Evolutionary conservation across 2,888 invertebrate species (phyloP).

Genomic region (Philonicus albiceps): DNA sequence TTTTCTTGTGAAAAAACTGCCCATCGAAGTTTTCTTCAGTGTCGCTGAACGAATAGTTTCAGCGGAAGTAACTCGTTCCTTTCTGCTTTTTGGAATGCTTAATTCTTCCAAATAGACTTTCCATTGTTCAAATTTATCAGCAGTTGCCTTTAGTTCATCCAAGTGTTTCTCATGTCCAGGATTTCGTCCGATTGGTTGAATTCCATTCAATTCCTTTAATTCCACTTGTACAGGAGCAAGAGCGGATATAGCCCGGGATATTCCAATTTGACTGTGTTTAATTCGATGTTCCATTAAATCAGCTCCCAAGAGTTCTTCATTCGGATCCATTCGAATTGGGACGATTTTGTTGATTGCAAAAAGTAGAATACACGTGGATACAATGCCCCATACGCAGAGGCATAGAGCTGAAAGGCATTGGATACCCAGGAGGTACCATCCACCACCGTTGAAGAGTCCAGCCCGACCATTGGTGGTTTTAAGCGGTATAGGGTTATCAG

Average conservation of each 20-base stretch:
- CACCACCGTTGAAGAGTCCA: constrained; percentile 84
- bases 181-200: constrained; percentile 69
- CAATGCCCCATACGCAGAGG: constrained; percentile 77
- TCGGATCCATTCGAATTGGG: constrained; percentile 84
- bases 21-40: constrained; percentile 25
- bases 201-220: constrained; percentile 56
- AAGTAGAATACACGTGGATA: constrained; percentile 75
- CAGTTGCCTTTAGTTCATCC: constrained; percentile 58
- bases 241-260: constrained; percentile 78
- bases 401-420: constrained; percentile 78
- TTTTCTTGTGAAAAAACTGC: constrained; percentile 29
- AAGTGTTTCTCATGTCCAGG: constrained; percentile 67
- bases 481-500: constrained; percentile 82
- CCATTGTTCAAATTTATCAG: constrained; percentile 60
- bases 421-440: constrained; percentile 85
- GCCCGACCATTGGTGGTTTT: constrained; percentile 79
- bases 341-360: constrained; percentile 81
- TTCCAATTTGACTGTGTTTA: constrained; percentile 71
- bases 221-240: constrained; percentile 71
- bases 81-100: constrained; percentile 27
- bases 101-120: constrained; percentile 57
- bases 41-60: not conserved
- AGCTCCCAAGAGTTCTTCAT: constrained; percentile 87
- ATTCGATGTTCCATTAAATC: constrained; percentile 89
- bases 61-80: not conserved